A percentile compares a stretch with the other conserved stretches of the same genome.
phyloP scores from a whole-genome alignment of 2,888 invertebrate species.

The Hemistola chrysoprasaria region DNA sequence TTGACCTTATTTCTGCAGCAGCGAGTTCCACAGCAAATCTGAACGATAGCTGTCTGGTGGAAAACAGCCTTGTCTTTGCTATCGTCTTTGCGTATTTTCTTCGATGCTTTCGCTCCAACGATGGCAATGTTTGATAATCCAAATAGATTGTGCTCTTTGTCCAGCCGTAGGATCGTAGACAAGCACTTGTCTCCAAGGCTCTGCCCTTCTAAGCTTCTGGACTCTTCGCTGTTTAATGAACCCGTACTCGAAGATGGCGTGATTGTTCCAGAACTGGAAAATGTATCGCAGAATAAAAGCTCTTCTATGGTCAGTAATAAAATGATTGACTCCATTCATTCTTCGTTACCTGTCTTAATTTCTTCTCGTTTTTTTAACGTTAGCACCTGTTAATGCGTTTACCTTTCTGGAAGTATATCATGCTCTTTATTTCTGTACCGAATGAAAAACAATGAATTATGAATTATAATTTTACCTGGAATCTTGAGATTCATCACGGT shows the following conservation, averaged over 20 bases:
- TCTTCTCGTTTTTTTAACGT: conserved; percentile 24
- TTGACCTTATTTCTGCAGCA: conserved; percentile 59
- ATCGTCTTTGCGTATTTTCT: conserved; percentile 51
- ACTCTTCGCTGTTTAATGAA: conserved; percentile 46
- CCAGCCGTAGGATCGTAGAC: conserved; percentile 66
- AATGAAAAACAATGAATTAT: conserved; percentile 1
- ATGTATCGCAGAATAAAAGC: not conserved
- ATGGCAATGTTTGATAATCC: conserved; percentile 67
- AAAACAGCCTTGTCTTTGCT: conserved; percentile 58
- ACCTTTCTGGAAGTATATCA: conserved; percentile 65
- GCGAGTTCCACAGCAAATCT: conserved; percentile 54
- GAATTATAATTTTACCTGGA: conserved; percentile 51
- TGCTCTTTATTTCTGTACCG: conserved; percentile 33
- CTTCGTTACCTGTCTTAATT: conserved; percentile 11
- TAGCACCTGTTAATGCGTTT: conserved; percentile 69
- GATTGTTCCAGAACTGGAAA: conserved; percentile 58
- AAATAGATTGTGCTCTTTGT: conserved; percentile 72
- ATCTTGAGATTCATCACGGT: conserved; percentile 46
- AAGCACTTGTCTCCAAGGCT: conserved; percentile 56
- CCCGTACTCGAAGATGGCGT: conserved; percentile 50
- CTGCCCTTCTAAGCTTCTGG: conserved; percentile 36
- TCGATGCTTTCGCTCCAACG: conserved; percentile 47
- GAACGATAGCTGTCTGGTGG: conserved; percentile 70
- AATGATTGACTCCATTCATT: not conserved
- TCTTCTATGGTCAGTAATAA: not conserved